Percentiles rank a stretch among this genome's conserved stretches.
Conservation (phyloP, 1,140 invertebrate species). For the Zaprionus capensis region DNA sequence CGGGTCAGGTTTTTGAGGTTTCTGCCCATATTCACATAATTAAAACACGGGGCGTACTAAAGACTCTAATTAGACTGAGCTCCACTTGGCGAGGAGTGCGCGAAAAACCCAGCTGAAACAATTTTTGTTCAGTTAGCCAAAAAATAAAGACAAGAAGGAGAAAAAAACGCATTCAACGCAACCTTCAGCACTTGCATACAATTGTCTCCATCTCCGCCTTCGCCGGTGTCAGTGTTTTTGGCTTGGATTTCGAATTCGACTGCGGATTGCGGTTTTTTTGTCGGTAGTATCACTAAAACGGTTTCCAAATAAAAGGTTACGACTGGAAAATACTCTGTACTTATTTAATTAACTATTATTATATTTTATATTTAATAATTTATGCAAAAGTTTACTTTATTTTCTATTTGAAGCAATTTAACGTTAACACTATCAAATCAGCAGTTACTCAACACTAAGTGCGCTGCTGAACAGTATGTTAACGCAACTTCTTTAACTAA, state of each 20-base stretch:
- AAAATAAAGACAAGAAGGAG: background rate
- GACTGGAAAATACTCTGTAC: background rate
- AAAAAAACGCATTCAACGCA: constrained; percentile 45
- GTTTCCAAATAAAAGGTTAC: background rate
- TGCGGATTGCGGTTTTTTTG: constrained; percentile 58
- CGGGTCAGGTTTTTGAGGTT: constrained; percentile 44
- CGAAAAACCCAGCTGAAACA: constrained; percentile 46
- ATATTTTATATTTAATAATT: background rate
- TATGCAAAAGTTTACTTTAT: background rate
- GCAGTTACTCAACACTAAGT: background rate
- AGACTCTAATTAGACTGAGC: constrained; percentile 67
- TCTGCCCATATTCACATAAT: constrained; percentile 68
- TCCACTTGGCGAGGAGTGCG: constrained; percentile 49
- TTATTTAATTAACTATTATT: background rate
- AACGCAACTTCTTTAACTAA: background rate
- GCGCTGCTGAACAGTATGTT: background rate
- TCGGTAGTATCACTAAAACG: constrained; percentile 24
- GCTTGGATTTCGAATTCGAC: constrained; percentile 40
- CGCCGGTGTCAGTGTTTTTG: constrained; percentile 19
- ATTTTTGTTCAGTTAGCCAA: constrained; percentile 22
- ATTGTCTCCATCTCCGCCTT: constrained; percentile 52
- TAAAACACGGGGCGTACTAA: constrained; percentile 67
- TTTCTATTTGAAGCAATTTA: background rate
- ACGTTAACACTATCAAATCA: background rate
- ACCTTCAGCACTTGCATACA: constrained; percentile 70